Conservation (phyloP, 2,797 vertebrate genomes). For the Dallia pectoralis region DNA sequence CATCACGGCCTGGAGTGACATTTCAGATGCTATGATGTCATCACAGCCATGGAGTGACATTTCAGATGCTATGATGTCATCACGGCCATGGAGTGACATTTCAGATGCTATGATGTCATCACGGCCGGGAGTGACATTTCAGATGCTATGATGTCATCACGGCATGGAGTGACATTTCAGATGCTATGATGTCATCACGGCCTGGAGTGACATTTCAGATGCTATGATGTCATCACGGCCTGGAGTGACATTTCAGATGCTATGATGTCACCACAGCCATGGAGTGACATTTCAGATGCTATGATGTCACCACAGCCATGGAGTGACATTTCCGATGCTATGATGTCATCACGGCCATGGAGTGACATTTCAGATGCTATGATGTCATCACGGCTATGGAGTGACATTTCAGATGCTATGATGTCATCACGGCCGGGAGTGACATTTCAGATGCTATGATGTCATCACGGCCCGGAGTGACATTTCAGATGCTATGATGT, state of each 20-base stretch:
- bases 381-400: not conserved
- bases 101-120: not conserved
- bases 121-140: too few species aligned
- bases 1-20: not conserved
- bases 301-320: not conserved
- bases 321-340: constrained; percentile 1
- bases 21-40: not conserved
- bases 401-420: constrained; percentile 3
- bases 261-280: not conserved
- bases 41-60: too few species aligned
- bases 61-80: too few species aligned
- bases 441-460: too few species aligned
- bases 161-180: not conserved
- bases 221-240: not conserved
- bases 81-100: not conserved
- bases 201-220: too few species aligned
- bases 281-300: too few species aligned
- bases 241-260: constrained; percentile 1
- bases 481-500: constrained; percentile 1
- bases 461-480: not conserved
- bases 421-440: not conserved
- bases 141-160: not conserved
- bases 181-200: not conserved
- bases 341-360: not conserved
- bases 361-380: too few species aligned